phyloP scores from a whole-genome alignment of 2,888 invertebrate genomes.

The Escarpia spicata region DNA sequence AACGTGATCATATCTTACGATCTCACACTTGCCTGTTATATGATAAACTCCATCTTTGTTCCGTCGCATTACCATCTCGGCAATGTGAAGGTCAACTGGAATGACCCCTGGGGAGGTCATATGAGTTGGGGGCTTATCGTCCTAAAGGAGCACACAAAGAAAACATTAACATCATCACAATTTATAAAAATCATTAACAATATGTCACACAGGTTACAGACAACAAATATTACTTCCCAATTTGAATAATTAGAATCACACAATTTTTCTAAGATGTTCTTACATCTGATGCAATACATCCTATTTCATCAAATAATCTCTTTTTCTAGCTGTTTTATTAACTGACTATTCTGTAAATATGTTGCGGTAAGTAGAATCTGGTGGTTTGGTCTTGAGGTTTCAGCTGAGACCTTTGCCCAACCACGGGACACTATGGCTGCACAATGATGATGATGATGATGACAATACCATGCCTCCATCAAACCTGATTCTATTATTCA shows the following conservation, averaged over 20 bases:
- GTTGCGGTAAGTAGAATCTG: too few relatives aligned
- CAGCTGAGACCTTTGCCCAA: too few relatives aligned
- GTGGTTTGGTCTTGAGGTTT: too few relatives aligned
- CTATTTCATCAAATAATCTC: background rate
- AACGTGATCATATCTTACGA: background rate
- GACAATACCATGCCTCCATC: background rate
- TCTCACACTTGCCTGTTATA: conserved; percentile 45
- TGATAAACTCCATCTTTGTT: conserved; percentile 80
- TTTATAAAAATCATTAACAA: background rate
- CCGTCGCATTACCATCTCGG: conserved; percentile 75
- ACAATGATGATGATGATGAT: too few relatives aligned
- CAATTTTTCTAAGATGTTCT: background rate
- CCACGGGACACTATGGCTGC: too few relatives aligned
- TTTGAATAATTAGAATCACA: background rate
- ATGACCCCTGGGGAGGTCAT: conserved; percentile 79
- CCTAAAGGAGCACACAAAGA: conserved; percentile 69
- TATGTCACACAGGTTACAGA: background rate
- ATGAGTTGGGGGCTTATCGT: conserved; percentile 83
- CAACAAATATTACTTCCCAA: background rate
- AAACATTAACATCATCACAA: conserved; percentile 59
- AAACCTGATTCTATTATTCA: background rate
- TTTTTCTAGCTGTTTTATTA: background rate
- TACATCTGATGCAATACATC: background rate
- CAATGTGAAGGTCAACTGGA: conserved; percentile 80
- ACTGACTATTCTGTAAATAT: too few relatives aligned